Base-by-base conservation (phyloP, 2,797 vertebrate species). In the Trachops cirrhosus region DNA sequence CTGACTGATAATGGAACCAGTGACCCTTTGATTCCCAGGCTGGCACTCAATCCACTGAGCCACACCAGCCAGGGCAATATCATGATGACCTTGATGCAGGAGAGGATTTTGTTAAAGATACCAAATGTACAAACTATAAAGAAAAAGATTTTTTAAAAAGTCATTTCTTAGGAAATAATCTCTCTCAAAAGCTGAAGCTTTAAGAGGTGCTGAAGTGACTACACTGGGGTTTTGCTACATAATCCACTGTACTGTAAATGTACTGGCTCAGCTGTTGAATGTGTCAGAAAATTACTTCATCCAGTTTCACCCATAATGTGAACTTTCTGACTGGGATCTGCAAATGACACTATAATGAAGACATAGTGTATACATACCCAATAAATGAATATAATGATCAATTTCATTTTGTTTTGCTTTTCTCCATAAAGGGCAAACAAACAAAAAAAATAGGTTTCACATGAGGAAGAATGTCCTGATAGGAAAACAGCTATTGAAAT, bases 141-240 rank as follows among this genome's bases (percentile, higher is more conserved):
- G 64, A 46, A 92, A 96, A 93, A 94, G 50, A 91, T 54, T 93
- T 77, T 84, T 57, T 79, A 67, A 95, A 93, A 83, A 88, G 71
- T 44, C 9, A n/a, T 89, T 50, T 88, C 91, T 97, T 93, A 78
- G 54, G 94, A 96, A 97, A 95, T 78, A 71, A 75, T 32, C 80
- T 91, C 74, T 94, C 86, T 89, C 84, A 84, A 92, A 92, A 91
- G 88, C 67, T 29, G 46, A 93, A 34, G 79, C 26, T 93, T 94
- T 91, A 94, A 94, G 83, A 64, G 29, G 46, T 77, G 39, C 39
- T 52, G 15, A 93, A 93, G 77, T 85, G 67, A 93, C 29, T 16
- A 9, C 41, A 68, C 34, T 88, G 32, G 32, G 44, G 26, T 84
- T 87, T 93, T 91, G 26, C 50, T 83, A 78, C 44, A 78, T 67